Evolutionary conservation across 2,113 vertebrate species (phyloP), one percentile per base, ranked within the genome.

Genomic region (Stigmatopora argus): DNA sequence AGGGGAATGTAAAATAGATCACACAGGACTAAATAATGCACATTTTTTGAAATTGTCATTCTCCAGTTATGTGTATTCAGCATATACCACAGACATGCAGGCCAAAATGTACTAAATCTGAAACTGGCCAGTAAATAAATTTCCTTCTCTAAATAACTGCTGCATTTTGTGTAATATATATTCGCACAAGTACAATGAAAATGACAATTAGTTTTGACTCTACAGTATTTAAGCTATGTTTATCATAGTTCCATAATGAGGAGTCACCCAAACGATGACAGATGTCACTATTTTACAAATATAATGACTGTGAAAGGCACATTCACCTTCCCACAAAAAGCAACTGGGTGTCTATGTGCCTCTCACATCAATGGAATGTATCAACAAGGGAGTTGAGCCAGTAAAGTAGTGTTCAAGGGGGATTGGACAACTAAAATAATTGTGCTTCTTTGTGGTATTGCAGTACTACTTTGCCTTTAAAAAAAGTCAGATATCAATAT

Each of bases 1-100:
- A 78, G 78, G 83, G 71, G 71, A 71, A 75, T 80, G 84, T 77
- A 77, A 76, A 80, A 72, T 75, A 67, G 6, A 15, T 61, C 5
- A 44, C 38, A 44, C 3, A 23, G 11, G 4, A 23, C 21, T 53
- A 4, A n/a, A 51, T n/a, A n/a, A 52, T 21, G 7, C 19, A 10
- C 7, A 10, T 52, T 8, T n/a, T 15, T 49, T 49, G 18, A 49
- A n/a, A 10, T 52, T 3, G 9, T 52, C 4, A 49, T 52, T n/a
- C n/a, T 52, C 19, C 19, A 21, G 8, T 21, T 23, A 19, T 19
- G 4, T 21, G 51, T 23, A 21, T 7, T 7, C 51, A 21, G 10
- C 19, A 52, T 19, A 52, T 7, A 19, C 7, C n/a, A 51, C 8
- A 9, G 8, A 51, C 7, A 19, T 51, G 17, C 49, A 51, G 1